phyloP scores from a whole-genome alignment of 2,113 vertebrate genomes.

The Falcunculus frontatus region DNA sequence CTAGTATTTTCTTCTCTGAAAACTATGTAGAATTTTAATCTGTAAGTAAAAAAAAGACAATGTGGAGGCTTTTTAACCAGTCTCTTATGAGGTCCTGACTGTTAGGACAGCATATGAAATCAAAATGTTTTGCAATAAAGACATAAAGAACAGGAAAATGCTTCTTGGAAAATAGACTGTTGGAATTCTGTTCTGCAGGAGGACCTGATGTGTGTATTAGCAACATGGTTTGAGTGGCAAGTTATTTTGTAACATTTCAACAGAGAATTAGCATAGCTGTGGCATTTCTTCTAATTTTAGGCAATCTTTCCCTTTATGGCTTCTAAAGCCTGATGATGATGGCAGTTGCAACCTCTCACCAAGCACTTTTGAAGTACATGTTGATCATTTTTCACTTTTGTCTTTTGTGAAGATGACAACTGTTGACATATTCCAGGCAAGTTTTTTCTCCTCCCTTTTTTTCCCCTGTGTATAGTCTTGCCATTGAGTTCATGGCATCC shows the following conservation, averaged over 20 bases:
- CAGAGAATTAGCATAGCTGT: not conserved
- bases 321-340: not conserved
- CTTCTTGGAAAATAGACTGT: not conserved
- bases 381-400: not conserved
- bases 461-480: not conserved
- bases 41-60: not conserved
- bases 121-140: not conserved
- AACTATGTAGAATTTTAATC: not conserved
- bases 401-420: not conserved
- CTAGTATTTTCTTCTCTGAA: not conserved
- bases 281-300: not conserved
- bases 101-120: not conserved
- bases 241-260: not conserved
- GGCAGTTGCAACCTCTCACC: not conserved
- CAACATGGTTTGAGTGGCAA: not conserved
- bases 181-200: not conserved
- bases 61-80: rapidly evolving
- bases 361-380: not conserved
- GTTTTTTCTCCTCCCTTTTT: not conserved
- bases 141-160: not conserved
- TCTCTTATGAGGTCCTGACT: not conserved
- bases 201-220: not conserved
- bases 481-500: not conserved
- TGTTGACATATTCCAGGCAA: not conserved
- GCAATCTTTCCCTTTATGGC: not conserved